phyloP scores from a whole-genome alignment of 2,888 invertebrate genomes.

The Tenthredo notha region DNA sequence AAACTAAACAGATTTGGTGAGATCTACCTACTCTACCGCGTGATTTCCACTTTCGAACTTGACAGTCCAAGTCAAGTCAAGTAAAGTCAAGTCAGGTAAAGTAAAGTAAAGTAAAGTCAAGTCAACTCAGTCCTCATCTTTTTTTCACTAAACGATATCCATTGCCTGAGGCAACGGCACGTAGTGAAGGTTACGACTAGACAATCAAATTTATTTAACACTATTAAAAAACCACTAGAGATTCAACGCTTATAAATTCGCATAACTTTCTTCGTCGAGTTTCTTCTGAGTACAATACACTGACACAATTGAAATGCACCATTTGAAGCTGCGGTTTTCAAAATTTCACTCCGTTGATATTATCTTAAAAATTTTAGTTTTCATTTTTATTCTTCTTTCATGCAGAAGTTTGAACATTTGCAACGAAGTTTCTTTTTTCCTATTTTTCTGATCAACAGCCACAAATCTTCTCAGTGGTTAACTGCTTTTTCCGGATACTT shows the following conservation, averaged over 20 bases:
- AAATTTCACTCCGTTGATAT: not conserved
- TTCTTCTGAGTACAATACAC: not conserved
- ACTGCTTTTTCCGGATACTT: conserved; percentile 52
- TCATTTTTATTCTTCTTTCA: not conserved
- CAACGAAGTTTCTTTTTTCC: not conserved
- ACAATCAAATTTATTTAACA: not conserved
- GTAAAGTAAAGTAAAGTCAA: conserved; percentile 16
- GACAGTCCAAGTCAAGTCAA: conserved; percentile 39
- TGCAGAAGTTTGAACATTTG: not conserved
- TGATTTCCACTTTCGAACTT: conserved; percentile 42
- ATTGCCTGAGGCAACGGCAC: conserved; percentile 70
- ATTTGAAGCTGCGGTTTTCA: not conserved
- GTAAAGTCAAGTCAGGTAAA: not conserved
- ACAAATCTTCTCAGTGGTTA: not conserved
- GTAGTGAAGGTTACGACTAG: conserved; percentile 63
- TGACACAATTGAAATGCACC: conserved; percentile 21
- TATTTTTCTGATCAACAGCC: not conserved
- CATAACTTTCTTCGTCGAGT: conserved; percentile 11
- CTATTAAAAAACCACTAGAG: not conserved
- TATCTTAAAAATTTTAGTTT: not conserved
- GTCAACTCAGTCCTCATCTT: conserved; percentile 47
- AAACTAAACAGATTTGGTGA: conserved; percentile 43
- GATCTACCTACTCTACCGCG: conserved; percentile 4
- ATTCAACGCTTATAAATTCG: not conserved
- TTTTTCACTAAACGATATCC: conserved; percentile 68